Conservation (phyloP, 2,888 invertebrate genomes). For the Lasioglossum villosulum region DNA sequence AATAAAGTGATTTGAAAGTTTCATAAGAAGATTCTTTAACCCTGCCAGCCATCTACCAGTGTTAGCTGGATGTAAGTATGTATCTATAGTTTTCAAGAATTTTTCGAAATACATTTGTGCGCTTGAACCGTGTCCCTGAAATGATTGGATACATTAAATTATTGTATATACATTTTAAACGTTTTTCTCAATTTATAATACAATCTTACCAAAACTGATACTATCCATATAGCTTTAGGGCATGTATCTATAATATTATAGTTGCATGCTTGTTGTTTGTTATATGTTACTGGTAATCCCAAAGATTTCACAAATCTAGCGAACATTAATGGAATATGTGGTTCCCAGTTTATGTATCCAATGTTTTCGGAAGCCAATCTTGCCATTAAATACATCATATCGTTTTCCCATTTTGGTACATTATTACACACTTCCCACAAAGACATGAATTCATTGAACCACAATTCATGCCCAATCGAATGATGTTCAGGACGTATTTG, state of each 20-base stretch:
- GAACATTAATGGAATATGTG: slow-evolving; percentile 92
- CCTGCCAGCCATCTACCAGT: slow-evolving; percentile 91
- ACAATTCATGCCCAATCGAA: slow-evolving; percentile 89
- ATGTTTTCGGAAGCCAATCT: slow-evolving; percentile 90
- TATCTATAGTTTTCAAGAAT: slow-evolving; percentile 93
- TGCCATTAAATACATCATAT: slow-evolving; percentile 90
- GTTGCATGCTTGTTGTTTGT: slow-evolving; percentile 88
- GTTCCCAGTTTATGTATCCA: slow-evolving; percentile 95
- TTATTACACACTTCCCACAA: slow-evolving; percentile 93
- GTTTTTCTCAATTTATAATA: slow-evolving; percentile 8
- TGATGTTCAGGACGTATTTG: slow-evolving; percentile 88
- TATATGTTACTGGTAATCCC: slow-evolving; percentile 92
- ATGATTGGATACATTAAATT: slow-evolving; percentile 7
- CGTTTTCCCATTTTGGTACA: slow-evolving; percentile 88
- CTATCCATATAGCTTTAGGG: slow-evolving; percentile 86
- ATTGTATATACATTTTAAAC: neutral
- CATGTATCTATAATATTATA: slow-evolving; percentile 85
- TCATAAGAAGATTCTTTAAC: slow-evolving; percentile 89
- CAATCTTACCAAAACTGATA: slow-evolving; percentile 85
- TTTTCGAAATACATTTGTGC: slow-evolving; percentile 91
- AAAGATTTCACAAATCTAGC: slow-evolving; percentile 90
- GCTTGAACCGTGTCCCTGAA: slow-evolving; percentile 86
- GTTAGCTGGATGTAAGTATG: slow-evolving; percentile 96
- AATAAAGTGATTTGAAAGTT: slow-evolving; percentile 89
- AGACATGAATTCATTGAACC: slow-evolving; percentile 92